These are phyloP conservation scores for Desmodus rotundus DNA, from an alignment of 2,113 vertebrate species.

Conservation along the genomic window DNA sequence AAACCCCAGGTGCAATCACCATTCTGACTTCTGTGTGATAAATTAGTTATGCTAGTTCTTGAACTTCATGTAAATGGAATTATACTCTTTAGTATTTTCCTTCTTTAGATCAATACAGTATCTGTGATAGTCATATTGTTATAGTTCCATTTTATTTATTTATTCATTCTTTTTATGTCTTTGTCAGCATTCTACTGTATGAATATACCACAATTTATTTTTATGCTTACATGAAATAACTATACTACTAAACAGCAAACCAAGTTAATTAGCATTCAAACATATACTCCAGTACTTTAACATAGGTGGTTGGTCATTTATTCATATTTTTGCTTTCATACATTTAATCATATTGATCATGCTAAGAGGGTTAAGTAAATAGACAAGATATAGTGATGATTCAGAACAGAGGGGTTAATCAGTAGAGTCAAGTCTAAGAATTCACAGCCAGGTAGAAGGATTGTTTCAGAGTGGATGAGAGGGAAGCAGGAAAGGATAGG, in stretches of 20 bases:
- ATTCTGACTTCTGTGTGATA: background rate
- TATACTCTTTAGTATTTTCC: background rate
- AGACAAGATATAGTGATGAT: background rate
- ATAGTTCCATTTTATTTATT: background rate
- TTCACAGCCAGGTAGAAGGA: background rate
- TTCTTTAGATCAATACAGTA: background rate
- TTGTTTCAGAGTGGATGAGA: background rate
- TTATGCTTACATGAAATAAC: background rate
- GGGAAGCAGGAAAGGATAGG: background rate
- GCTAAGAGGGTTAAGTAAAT: background rate
- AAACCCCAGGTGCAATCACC: background rate
- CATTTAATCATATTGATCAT: background rate
- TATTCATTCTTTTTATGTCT: background rate
- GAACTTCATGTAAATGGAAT: constrained; percentile 13
- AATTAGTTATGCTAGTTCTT: constrained; percentile 14
- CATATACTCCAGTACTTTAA: background rate
- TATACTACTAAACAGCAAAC: background rate
- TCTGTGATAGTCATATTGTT: background rate
- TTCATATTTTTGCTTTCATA: background rate
- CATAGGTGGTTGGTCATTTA: background rate
- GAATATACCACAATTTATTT: background rate
- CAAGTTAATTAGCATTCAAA: constrained; percentile 7
- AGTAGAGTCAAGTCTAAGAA: background rate
- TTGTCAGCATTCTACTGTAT: background rate
- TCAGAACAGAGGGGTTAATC: background rate